Base-by-base conservation (phyloP, 2,888 invertebrate genomes). In the Dryococelus australis region DNA sequence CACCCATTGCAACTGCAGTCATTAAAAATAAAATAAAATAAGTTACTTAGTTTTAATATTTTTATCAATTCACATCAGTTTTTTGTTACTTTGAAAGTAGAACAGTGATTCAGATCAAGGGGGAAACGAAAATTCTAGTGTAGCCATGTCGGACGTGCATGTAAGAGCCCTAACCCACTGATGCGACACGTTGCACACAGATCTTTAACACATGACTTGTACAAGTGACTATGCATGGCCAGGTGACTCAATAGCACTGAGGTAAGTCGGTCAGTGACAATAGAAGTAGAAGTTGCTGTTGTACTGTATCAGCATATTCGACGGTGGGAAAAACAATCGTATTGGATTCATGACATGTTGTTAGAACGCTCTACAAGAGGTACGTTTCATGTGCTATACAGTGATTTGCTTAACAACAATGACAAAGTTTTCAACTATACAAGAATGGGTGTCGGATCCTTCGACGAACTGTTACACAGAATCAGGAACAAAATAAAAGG, bases 381-480 rank as follows among this genome's bases (percentile, higher is more conserved):
- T 86, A 35, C 86, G 35, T 86, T 78, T 78, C 20, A 78, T 86
- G 26, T 28, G 10, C 28, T 78, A 9, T 86, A 78, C 78, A 8
- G 53, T 86, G 27, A 86, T 65, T 35, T 78, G 13, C 65, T 28
- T 65, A 86, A 28, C 51, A 53, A 86, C 28, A 28, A 86, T 43
- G 86, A 86, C 8, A 78, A 86, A 20, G 78, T 86, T 78, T 86
- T 86, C 4, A 1, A 35, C 86, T 78, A 86, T 65, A 86, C 35
- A 24, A 86, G 28, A 86, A 86, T 78, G 86, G 78, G 86, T 86
- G 78, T 27, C 13, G 65, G 35, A 78, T 86, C 35, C 12, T 86
- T 78, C 78, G 78, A 78, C 78, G 65, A 86, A 78, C 78, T 86
- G 16, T 65, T 78, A 78, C 65, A 78, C 27, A 53, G 26, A 9